Percentiles rank a stretch among this genome's conserved stretches.
These are phyloP conservation scores for Rhea pennata DNA, from an alignment of 2,113 vertebrate genomes.

Conservation along the genomic window DNA sequence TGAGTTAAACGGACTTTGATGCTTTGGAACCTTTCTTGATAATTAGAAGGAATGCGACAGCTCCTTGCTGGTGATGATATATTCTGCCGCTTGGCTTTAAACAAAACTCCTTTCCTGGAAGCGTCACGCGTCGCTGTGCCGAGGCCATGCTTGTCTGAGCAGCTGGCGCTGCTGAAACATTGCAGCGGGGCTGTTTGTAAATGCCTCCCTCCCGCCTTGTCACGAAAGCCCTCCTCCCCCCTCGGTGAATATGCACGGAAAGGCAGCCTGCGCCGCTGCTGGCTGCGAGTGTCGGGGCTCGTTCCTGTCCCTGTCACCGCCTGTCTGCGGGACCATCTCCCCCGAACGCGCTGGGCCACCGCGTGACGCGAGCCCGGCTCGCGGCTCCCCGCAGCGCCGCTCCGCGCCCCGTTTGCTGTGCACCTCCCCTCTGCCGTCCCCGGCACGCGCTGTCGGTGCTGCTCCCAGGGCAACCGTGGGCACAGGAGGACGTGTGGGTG, in stretches of 20 bases:
- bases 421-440: too few relatives aligned
- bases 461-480: too few relatives aligned
- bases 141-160: neutral
- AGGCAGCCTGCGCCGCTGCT: neutral
- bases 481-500: too few relatives aligned
- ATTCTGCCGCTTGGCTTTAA: neutral
- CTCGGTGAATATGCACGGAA: neutral
- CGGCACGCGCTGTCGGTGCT: too few relatives aligned
- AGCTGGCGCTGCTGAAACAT: neutral
- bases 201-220: neutral
- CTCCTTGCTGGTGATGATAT: slow-evolving; percentile 41
- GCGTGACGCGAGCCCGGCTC: too few relatives aligned
- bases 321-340: neutral
- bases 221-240: neutral
- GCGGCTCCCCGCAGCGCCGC: neutral
- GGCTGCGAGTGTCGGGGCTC: neutral
- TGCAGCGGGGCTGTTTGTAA: accelerated
- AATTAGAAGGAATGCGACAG: slow-evolving; percentile 14
- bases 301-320: neutral
- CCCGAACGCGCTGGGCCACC: neutral
- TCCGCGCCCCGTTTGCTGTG: too few relatives aligned
- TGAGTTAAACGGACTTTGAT: neutral
- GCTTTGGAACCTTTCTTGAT: slow-evolving; percentile 5
- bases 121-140: neutral
- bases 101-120: neutral